Evolutionary conservation across 2,888 invertebrate genomes (phyloP).

Genomic region (Stenotaenia linearis): DNA sequence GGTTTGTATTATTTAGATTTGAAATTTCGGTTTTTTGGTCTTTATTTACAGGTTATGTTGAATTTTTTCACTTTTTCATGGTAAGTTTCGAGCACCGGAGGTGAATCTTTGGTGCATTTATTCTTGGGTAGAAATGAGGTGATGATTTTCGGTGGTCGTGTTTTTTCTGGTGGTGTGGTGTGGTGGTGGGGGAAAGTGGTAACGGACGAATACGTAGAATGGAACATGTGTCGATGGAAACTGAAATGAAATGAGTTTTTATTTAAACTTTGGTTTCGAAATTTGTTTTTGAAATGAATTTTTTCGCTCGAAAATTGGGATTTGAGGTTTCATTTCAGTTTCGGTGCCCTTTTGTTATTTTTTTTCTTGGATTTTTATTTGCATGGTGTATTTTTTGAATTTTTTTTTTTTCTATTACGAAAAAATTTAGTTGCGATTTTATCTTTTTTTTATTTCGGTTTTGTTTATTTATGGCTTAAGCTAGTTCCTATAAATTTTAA

Average conservation of each 20-base stretch:
- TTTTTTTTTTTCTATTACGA: neutral
- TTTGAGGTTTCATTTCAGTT: neutral
- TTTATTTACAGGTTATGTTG: neutral
- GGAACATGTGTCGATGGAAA: constrained; percentile 8
- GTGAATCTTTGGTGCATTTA: neutral
- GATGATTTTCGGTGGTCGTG: neutral
- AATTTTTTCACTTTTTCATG: neutral
- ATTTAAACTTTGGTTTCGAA: neutral
- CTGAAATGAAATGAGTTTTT: neutral
- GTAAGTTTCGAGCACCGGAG: constrained; percentile 6
- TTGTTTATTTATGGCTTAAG: neutral
- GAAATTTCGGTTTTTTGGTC: neutral
- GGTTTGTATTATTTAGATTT: neutral
- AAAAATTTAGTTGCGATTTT: neutral
- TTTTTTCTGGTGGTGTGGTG: neutral
- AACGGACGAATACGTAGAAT: constrained; percentile 35
- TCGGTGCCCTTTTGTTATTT: neutral
- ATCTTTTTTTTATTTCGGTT: neutral
- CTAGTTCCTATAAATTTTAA: neutral
- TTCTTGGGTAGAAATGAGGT: neutral
- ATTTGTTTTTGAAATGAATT: neutral
- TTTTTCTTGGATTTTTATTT: neutral
- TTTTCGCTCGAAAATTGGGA: neutral
- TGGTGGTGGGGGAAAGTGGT: neutral
- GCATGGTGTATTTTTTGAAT: neutral